A percentile compares a stretch with the other conserved stretches of the same genome.
Conservation (phyloP, 2,797 vertebrate genomes). For the Eptatretus atami region DNA sequence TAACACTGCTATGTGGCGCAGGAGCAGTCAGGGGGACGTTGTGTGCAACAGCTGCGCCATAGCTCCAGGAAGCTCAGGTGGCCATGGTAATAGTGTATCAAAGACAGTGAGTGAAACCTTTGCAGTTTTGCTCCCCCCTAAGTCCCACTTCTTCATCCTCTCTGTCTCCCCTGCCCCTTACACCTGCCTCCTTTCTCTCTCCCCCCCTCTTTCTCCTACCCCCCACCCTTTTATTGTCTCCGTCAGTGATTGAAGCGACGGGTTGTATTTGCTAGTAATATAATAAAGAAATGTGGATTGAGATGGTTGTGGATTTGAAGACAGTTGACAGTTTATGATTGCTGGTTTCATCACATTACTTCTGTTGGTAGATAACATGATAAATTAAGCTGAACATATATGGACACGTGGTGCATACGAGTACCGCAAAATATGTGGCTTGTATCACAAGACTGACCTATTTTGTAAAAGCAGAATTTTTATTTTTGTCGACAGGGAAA, state of each 20-base stretch:
- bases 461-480: not conserved
- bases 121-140: constrained; percentile 13
- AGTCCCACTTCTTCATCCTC: constrained; percentile 1
- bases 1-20: constrained; percentile 93
- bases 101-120: constrained; percentile 11
- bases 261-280: not conserved
- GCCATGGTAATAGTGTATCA: constrained; percentile 10
- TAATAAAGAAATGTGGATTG: no score
- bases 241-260: not conserved
- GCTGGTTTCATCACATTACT: no score
- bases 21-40: constrained; percentile 60
- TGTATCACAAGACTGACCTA: no score
- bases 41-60: constrained; percentile 64
- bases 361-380: no score
- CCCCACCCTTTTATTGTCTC: not conserved
- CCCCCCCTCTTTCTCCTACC: not conserved
- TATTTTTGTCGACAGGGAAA: constrained; percentile 28
- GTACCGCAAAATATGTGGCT: no score
- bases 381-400: no score
- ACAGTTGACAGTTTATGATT: no score
- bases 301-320: no score
- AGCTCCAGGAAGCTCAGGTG: constrained; percentile 30
- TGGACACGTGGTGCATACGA: no score
- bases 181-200: not conserved
- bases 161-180: not conserved